Conservation (phyloP, 2,113 vertebrate genomes). For the Danionella cerebrum region DNA sequence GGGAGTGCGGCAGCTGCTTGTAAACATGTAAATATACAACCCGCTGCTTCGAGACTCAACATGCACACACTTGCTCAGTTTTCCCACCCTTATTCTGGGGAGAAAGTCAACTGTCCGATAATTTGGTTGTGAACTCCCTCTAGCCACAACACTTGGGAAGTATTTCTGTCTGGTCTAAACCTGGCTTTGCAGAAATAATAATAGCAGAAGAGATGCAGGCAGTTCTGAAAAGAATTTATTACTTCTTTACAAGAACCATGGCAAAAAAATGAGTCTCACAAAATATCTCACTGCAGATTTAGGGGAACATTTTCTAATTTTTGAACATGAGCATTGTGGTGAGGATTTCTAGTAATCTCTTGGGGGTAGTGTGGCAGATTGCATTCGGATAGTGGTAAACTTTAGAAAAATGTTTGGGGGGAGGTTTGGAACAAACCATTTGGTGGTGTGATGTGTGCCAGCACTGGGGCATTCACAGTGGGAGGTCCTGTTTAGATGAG, state of each 20-base stretch:
- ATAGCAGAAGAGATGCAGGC: slow-evolving; percentile 60
- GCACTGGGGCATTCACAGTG: slow-evolving; percentile 53
- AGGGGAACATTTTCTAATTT: too few species aligned
- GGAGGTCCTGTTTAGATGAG: slow-evolving; percentile 76
- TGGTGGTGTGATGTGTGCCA: slow-evolving; percentile 28
- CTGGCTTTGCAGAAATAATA: slow-evolving; percentile 44
- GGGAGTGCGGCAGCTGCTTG: slow-evolving; percentile 70
- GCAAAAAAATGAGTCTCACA: slow-evolving; percentile 57
- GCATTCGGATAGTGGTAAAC: slow-evolving; percentile 25
- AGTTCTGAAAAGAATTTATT: slow-evolving; percentile 65
- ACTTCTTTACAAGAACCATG: slow-evolving; percentile 57
- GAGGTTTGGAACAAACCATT: slow-evolving; percentile 32
- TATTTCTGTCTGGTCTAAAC: background rate
- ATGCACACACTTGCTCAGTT: slow-evolving; percentile 21
- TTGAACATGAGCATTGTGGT: slow-evolving; percentile 26
- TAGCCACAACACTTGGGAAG: slow-evolving; percentile 4
- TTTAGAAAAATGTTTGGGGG: slow-evolving; percentile 19
- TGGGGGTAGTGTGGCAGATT: slow-evolving; percentile 19
- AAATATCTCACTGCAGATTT: too few species aligned
- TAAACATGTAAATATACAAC: slow-evolving; percentile 70
- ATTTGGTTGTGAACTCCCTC: slow-evolving; percentile 11
- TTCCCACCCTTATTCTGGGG: slow-evolving; percentile 32
- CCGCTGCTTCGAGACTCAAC: slow-evolving; percentile 56
- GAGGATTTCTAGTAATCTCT: slow-evolving; percentile 12
- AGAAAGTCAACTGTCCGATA: slow-evolving; percentile 60